A percentile compares a stretch with the other conserved stretches of the same genome.
Evolutionary conservation across 1,140 invertebrate species (phyloP).

Genomic region (Magallana angulata): DNA sequence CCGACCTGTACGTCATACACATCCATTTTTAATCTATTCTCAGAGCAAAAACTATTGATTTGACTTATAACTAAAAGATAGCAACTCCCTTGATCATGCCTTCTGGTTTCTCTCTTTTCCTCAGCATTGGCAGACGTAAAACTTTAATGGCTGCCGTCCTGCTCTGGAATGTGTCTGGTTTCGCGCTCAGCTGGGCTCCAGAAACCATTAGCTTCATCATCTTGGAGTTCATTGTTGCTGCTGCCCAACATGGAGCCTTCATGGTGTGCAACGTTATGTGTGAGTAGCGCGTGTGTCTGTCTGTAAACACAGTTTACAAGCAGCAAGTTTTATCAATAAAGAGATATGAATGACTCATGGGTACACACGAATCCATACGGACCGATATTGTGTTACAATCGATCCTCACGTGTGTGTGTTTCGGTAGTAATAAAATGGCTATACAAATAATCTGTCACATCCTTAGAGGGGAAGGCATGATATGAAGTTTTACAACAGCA

Average conservation of each 20-base stretch:
- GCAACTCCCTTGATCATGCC: background rate
- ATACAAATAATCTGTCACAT: too few species aligned
- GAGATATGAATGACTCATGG: too few species aligned
- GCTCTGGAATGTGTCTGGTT: constrained; percentile 34
- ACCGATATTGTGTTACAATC: too few species aligned
- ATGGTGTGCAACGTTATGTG: constrained; percentile 59
- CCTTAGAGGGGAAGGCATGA: too few species aligned
- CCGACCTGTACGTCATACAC: constrained; percentile 84
- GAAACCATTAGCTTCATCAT: constrained; percentile 52
- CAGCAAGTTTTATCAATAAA: too few species aligned
- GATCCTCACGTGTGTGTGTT: too few species aligned
- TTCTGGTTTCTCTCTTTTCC: background rate
- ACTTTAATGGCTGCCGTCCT: constrained; percentile 49
- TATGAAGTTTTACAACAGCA: too few species aligned
- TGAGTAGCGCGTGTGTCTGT: constrained; percentile 15
- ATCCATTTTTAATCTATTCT: too few species aligned
- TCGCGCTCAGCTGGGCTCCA: constrained; percentile 51
- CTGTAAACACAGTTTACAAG: background rate
- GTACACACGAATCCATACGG: too few species aligned
- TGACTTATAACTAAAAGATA: too few species aligned
- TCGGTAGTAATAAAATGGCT: too few species aligned
- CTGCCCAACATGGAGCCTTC: constrained; percentile 51
- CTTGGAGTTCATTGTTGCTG: constrained; percentile 53
- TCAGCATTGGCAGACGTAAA: constrained; percentile 57
- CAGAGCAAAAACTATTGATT: too few species aligned